Evolutionary conservation across 1,140 invertebrate species (phyloP).

Genomic region (Ips typographus): DNA sequence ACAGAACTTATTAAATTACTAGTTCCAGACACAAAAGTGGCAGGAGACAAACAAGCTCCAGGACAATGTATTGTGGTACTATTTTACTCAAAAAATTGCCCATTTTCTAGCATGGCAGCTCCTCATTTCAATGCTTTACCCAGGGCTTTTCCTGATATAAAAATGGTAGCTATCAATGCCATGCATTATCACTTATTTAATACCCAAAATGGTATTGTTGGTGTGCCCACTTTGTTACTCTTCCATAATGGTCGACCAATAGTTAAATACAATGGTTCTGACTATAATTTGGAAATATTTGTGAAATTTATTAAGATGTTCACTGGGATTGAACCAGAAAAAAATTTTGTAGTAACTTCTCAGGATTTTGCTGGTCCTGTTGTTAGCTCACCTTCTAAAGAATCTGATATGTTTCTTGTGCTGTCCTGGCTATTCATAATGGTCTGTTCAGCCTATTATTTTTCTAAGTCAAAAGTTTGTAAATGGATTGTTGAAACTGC

Average conservation of each 20-base stretch:
- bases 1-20: conserved; percentile 52
- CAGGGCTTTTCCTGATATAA: conserved; percentile 80
- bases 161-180: conserved; percentile 88
- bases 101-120: conserved; percentile 86
- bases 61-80: conserved; percentile 79
- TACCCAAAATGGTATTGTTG: conserved; percentile 91
- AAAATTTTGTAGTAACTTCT: conserved; percentile 69
- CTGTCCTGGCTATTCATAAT: conserved; percentile 86
- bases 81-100: conserved; percentile 88
- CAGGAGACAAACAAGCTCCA: conserved; percentile 55
- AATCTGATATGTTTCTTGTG: conserved; percentile 80
- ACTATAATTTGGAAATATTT: conserved; percentile 78
- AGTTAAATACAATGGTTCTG: conserved; percentile 83
- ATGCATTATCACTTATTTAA: conserved; percentile 83
- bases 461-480: conserved; percentile 77
- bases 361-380: conserved; percentile 80
- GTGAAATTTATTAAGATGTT: conserved; percentile 78
- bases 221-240: conserved; percentile 87
- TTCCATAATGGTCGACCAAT: conserved; percentile 90
- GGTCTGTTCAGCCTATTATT: conserved; percentile 73
- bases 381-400: conserved; percentile 67
- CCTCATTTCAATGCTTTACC: conserved; percentile 88
- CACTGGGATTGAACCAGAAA: conserved; percentile 70
- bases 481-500: conserved; percentile 79
- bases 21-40: conserved; percentile 53